Percentiles rank a stretch among this genome's conserved stretches.
These are phyloP conservation scores for Dryobates pubescens DNA, from an alignment of 2,797 vertebrate species.

Conservation along the genomic window DNA sequence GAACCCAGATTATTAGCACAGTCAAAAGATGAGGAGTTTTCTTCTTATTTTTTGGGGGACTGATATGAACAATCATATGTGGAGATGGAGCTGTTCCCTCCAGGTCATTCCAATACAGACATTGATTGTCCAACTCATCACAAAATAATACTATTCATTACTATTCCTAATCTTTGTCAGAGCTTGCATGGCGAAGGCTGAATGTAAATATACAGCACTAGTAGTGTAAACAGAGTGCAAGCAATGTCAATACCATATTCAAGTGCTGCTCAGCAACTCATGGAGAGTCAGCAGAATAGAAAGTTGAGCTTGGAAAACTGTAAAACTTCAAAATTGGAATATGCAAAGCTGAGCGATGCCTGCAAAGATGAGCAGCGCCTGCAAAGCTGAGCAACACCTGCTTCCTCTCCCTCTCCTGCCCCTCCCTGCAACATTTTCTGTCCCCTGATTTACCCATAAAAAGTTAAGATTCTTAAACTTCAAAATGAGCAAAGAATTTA, in stretches of 20 bases:
- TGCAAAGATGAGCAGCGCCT: not conserved
- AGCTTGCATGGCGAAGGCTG: not conserved
- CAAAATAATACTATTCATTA: not conserved
- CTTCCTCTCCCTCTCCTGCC: not conserved
- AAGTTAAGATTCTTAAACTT: not conserved
- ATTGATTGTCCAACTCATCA: not conserved
- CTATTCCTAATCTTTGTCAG: slow-evolving; percentile 13
- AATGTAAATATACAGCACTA: slow-evolving; percentile 3
- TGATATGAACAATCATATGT: not conserved
- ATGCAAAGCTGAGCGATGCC: not conserved
- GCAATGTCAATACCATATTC: not conserved
- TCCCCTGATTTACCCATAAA: not conserved
- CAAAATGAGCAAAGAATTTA: not conserved
- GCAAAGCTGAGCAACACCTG: not conserved
- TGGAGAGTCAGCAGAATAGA: not conserved
- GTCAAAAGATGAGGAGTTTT: not conserved
- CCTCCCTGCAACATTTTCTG: not conserved
- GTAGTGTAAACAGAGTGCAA: slow-evolving; percentile 19
- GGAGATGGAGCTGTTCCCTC: not conserved
- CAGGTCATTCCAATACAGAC: not conserved
- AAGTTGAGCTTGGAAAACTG: slow-evolving; percentile 2
- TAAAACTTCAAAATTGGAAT: slow-evolving; percentile 29
- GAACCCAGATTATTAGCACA: not conserved
- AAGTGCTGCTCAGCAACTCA: not conserved
- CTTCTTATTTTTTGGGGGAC: not conserved